Evolutionary conservation across 2,113 vertebrate species (phyloP), one percentile per base, ranked within the genome.

Genomic region (Cynopterus brachyotis): DNA sequence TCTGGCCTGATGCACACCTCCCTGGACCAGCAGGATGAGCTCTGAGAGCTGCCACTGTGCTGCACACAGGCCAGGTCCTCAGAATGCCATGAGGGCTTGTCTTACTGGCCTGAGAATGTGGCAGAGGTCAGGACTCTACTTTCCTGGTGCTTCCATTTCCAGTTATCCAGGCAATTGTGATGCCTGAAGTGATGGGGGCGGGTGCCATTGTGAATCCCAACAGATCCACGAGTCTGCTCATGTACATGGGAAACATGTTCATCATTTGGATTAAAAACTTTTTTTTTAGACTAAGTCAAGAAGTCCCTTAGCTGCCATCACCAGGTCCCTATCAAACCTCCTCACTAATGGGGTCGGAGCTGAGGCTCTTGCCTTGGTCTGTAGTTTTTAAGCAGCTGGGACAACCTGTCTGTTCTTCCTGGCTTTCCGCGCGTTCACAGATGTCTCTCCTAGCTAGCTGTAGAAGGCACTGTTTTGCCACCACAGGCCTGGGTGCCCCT

Each of bases 401-500:
- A 32, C 42, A 50, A 12, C 1, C 55, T 15, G 1, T 81, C 59
- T 32, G 1, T 26, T 75, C 45, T n/a, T 50, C 50, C 42, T 3
- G 4, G 17, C 30, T 53, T 55, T 92, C 62, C 50, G 45, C 5
- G 12, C 4, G 6, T 62, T 73, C 30, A 26, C n/a, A 53, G 50
- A 20, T 22, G 9, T 42, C 66, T 72, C 30, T 81, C 24, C 26
- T 22, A 3, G 55, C 42, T 47, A 26, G 11, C 2, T 91, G 53
- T 60, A 26, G 66, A 47, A 37, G 47, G 24, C 10, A 22, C 40
- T 47, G 35, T 20, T 30, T 19, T 12, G 12, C 57, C n/a, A 50
- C n/a, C 0, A 5, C 50, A 24, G 55, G 19, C 5, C 5, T 55
- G 28, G 20, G 30, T 0, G 37, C 20, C 28, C 8, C 13, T 11